phyloP scores from a whole-genome alignment of 1,140 invertebrate genomes.

The Scylla paramamosain region DNA sequence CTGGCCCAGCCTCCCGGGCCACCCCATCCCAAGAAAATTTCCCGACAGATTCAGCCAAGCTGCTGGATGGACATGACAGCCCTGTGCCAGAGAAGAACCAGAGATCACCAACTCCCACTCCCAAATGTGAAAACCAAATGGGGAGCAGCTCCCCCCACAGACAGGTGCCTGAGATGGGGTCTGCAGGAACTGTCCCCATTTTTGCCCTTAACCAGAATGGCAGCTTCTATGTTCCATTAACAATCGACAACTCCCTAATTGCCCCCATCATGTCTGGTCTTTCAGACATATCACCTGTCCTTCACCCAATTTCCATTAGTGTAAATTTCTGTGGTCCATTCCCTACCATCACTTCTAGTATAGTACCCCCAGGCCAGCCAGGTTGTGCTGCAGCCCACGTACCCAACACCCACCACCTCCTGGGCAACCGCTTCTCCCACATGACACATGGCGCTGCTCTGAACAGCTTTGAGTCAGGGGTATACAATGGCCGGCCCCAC shows the following conservation, averaged over 20 bases:
- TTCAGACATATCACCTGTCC: constrained; percentile 82
- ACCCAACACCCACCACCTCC: constrained; percentile 47
- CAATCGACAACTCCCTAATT: constrained; percentile 89
- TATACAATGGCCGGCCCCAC: constrained; percentile 58
- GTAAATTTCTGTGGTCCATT: constrained; percentile 86
- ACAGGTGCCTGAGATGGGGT: constrained; percentile 30
- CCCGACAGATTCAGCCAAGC: constrained; percentile 44
- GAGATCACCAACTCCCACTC: constrained; percentile 52
- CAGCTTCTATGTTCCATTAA: constrained; percentile 94
- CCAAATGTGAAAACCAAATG: constrained; percentile 46
- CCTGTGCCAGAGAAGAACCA: constrained; percentile 60
- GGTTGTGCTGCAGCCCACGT: constrained; percentile 3
- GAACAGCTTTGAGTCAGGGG: constrained; percentile 55
- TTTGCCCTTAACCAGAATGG: constrained; percentile 92
- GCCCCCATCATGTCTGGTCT: constrained; percentile 85
- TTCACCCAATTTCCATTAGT: constrained; percentile 95
- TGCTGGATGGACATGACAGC: constrained; percentile 57
- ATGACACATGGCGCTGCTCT: constrained; percentile 25
- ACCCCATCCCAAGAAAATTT: constrained; percentile 55
- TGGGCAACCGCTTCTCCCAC: constrained; percentile 37
- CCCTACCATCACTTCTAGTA: constrained; percentile 65
- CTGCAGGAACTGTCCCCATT: constrained; percentile 84
- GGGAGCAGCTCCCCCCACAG: constrained; percentile 27
- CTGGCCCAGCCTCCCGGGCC: constrained; percentile 38
- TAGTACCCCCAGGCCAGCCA: constrained; percentile 40